These are phyloP conservation scores for Tychaedon coryphoeus DNA, from an alignment of 2,113 vertebrate species.

Conservation along the genomic window DNA sequence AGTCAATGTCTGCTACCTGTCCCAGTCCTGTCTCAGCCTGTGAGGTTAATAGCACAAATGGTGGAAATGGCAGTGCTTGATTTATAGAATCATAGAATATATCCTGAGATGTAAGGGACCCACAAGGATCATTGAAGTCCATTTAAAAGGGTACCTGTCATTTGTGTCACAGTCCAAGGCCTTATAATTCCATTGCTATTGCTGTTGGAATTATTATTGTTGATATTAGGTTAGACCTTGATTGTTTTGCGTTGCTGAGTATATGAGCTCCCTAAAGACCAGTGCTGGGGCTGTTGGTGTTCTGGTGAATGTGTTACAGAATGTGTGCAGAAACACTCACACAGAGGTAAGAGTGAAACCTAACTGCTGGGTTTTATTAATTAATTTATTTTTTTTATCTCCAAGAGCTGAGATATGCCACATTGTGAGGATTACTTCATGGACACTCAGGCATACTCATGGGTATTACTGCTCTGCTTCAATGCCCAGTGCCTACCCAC, in stretches of 20 bases:
- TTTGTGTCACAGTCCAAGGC: neutral
- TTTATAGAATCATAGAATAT: neutral
- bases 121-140: neutral
- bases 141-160: neutral
- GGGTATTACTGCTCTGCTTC: neutral
- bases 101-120: neutral
- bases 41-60: neutral
- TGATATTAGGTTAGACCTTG: neutral
- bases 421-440: rapidly evolving
- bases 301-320: neutral
- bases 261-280: neutral
- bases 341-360: neutral
- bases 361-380: neutral
- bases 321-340: neutral
- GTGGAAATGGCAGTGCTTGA: neutral
- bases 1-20: neutral
- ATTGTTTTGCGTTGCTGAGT: neutral
- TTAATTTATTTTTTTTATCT: neutral
- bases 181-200: neutral
- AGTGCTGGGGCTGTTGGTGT: rapidly evolving
- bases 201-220: neutral
- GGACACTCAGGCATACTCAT: rapidly evolving
- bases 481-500: neutral
- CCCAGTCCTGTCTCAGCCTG: neutral
- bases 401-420: neutral